Conservation (phyloP, 1,140 invertebrate genomes). For the Temnothorax curvispinosus region DNA sequence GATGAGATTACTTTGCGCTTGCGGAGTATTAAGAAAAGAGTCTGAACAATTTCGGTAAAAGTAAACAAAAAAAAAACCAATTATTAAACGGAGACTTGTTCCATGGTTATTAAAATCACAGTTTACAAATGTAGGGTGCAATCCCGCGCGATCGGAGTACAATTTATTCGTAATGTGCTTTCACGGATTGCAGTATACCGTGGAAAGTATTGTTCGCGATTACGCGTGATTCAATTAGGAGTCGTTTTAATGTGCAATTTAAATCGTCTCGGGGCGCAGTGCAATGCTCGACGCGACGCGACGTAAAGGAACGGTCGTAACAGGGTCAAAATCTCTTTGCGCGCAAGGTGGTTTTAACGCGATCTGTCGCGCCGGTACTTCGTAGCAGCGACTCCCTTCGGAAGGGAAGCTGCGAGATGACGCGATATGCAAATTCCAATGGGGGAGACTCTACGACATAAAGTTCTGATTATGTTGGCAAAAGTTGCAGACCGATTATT, state of each 20-base stretch:
- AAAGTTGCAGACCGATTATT: conserved; percentile 37
- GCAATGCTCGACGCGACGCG: background rate
- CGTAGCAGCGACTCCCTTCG: conserved; percentile 13
- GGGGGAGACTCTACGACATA: background rate
- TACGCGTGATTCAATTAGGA: conserved; percentile 3
- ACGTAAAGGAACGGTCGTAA: conserved; percentile 15
- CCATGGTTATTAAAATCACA: background rate
- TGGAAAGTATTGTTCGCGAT: conserved; percentile 1
- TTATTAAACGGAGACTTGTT: background rate
- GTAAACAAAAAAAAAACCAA: background rate
- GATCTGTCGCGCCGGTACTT: conserved; percentile 9
- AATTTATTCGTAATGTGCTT: background rate
- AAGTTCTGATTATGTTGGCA: conserved; percentile 47
- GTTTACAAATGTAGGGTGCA: background rate
- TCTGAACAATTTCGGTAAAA: background rate
- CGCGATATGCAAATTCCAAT: conserved; percentile 59
- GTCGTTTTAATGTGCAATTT: background rate
- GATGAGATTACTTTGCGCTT: background rate
- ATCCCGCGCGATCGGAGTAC: background rate
- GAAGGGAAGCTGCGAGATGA: conserved; percentile 56
- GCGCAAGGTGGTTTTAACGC: conserved; percentile 34
- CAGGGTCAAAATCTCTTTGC: background rate
- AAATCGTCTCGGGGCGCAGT: background rate
- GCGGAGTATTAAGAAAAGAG: background rate
- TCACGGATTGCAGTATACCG: too few species aligned